Evolutionary conservation across 2,888 invertebrate genomes (phyloP).

Genomic region (Plutella xylostella): DNA sequence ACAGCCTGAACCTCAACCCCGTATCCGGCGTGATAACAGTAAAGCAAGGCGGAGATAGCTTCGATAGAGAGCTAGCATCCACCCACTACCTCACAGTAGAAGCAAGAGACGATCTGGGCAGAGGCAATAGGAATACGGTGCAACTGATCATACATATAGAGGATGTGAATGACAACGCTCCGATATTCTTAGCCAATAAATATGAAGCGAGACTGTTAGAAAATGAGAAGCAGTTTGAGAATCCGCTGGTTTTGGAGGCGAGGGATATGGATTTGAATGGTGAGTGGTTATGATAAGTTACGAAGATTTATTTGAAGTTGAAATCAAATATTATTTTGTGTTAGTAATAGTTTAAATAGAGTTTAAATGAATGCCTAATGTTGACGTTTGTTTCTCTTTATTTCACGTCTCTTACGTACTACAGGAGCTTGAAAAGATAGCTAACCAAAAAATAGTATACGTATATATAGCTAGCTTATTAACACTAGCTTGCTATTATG

Average conservation of each 20-base stretch:
- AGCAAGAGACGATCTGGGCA: slow-evolving; percentile 88
- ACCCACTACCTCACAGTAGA: slow-evolving; percentile 90
- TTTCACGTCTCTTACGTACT: no score
- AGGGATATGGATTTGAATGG: slow-evolving; percentile 88
- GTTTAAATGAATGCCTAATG: no score
- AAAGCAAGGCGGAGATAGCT: slow-evolving; percentile 78
- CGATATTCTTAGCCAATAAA: slow-evolving; percentile 83
- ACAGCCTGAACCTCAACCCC: slow-evolving; percentile 82
- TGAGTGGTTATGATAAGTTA: slow-evolving; percentile 27
- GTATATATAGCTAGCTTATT: no score
- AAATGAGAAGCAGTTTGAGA: slow-evolving; percentile 83
- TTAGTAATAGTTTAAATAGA: no score
- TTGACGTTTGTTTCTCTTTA: no score
- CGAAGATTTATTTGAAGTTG: no score
- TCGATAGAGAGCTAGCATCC: slow-evolving; percentile 87
- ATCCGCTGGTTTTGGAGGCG: slow-evolving; percentile 81
- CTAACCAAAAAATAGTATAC: no score
- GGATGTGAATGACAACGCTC: slow-evolving; percentile 92
- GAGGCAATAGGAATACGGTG: slow-evolving; percentile 82
- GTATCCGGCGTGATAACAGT: slow-evolving; percentile 88
- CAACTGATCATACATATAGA: slow-evolving; percentile 85
- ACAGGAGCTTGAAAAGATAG: no score
- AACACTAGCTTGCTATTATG: no score
- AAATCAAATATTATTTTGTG: no score
- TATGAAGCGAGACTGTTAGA: slow-evolving; percentile 88